Conservation (phyloP, 2,113 vertebrate genomes). For the Propithecus coquereli region DNA sequence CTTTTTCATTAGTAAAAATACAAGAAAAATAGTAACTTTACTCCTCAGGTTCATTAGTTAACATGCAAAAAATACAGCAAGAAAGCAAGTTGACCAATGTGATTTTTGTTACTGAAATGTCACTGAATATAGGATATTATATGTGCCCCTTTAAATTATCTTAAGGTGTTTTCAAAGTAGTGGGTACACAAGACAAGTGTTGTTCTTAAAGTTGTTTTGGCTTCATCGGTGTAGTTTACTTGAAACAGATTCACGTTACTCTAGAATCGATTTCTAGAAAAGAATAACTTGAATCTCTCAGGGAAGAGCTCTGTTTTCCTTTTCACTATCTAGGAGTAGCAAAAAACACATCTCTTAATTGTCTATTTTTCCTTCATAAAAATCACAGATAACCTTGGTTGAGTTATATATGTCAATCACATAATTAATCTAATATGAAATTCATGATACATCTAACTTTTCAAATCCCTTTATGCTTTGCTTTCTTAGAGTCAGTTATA, state of each 20-base stretch:
- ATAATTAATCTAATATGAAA: not conserved
- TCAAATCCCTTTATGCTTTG: not conserved
- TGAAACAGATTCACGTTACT: not conserved
- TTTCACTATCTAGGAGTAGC: not conserved
- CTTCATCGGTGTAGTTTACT: not conserved
- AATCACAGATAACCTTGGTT: not conserved
- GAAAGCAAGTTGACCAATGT: not conserved
- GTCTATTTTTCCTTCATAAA: not conserved
- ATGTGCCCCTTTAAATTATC: not conserved
- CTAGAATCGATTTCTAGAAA: not conserved
- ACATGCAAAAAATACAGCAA: not conserved
- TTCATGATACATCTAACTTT: not conserved
- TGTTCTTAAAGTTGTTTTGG: not conserved
- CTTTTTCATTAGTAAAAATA: conserved; percentile 54
- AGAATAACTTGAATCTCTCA: conserved; percentile 4
- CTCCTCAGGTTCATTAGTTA: not conserved
- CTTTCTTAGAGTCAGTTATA: not conserved
- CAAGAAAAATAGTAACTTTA: not conserved
- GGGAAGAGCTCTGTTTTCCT: not conserved
- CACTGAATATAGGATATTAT: not conserved
- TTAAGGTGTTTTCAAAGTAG: not conserved
- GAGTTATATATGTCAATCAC: not conserved
- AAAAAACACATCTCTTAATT: not conserved
- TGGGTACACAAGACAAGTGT: not conserved
- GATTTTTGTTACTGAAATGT: not conserved